Base-by-base conservation (phyloP, 2,888 invertebrate species). In the Phortica magna region DNA sequence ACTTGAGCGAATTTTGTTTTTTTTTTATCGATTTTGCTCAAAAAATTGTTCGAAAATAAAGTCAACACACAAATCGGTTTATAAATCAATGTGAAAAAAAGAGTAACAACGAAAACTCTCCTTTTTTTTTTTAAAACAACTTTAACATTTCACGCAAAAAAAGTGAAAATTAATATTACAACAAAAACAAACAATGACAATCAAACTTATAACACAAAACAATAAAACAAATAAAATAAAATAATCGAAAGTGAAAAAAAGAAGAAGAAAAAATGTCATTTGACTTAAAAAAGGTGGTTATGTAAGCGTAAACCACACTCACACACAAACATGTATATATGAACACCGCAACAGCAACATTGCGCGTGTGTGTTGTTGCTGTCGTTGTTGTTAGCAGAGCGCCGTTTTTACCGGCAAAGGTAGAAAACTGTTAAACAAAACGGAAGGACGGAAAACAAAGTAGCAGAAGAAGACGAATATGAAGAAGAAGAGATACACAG, bases 31-130 rank as follows among this genome's bases (percentile, higher is more conserved):
- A 7, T n/a, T 5, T n/a, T 7, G 17, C 5, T 55, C 14, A 10
- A 55, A 55, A 55, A 55, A n/a, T n/a, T n/a, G n/a, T n/a, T n/a
- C n/a, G n/a, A 10, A 55, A 55, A 55, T 1, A 55, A 55, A 55
- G 12, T 1, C 55, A 1, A n/a, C 17, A 2, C 7, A n/a, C 0
- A 17, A 55, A 55, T 12, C 80, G 84, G 85, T 85, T 84, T 85
- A 77, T 78, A 71, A 31, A 70, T 61, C 71, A 75, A 57, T n/a
- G 10, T 17, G 14, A 55, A 53, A 78, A 68, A 65, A 61, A 74
- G 31, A 31, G 31, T 31, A 31, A 31, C 31, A 31, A 31, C 31
- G 31, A 31, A 31, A 31, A 4, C 31, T 31, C 31, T 31, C 5
- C 31, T 31, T 31, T 4, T 31, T 31, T 31, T 31, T 1, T 31